Evolutionary conservation across 2,888 invertebrate genomes (phyloP), one percentile per base, ranked within the genome.

Genomic region (Pammene aurita): DNA sequence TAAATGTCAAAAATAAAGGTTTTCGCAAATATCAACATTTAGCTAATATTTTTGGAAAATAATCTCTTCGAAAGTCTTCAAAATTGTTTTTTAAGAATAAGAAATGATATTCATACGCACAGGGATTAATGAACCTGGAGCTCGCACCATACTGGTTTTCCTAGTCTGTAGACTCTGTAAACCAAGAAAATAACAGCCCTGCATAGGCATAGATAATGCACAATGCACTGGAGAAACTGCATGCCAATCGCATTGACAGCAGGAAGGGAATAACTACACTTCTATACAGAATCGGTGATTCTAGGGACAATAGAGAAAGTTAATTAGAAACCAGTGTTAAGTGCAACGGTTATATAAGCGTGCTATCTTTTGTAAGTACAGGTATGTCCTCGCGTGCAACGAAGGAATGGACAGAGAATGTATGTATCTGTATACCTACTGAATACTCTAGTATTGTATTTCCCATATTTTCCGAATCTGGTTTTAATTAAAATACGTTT

Each of bases 171-270:
- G 11, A 13, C 50, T 50, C 50, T 50, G 18, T 50, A 26, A 50
- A 6, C 11, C 13, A 50, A 50, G 5, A 10, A 1, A 42, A 50
- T 26, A 50, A 50, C 26, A 50, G 50, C 6, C 26, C 13, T 50
- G 38, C 48, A 56, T 44, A 68, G 63, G 38, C 48, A 56, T 44
- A 68, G 63, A 68, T 68, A 68, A 64, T 58, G 80, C 77, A 83
- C 83, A 84, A 84, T 84, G 74, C 77, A 79, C 78, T 67, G 69
- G 79, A 79, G 83, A 84, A 80, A 82, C 78, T 78, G 78, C 76
- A 74, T 74, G 75, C 75, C 78, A 77, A 77, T 80, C 76, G 75
- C 74, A 71, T 71, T 64, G 63, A 58, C 68, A 63, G 38, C 34
- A 67, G 57, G 63, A 68, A 63, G 64, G 66, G 65, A 54, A 54